phyloP scores from a whole-genome alignment of 2,797 vertebrate species.

The Falco concolor region DNA sequence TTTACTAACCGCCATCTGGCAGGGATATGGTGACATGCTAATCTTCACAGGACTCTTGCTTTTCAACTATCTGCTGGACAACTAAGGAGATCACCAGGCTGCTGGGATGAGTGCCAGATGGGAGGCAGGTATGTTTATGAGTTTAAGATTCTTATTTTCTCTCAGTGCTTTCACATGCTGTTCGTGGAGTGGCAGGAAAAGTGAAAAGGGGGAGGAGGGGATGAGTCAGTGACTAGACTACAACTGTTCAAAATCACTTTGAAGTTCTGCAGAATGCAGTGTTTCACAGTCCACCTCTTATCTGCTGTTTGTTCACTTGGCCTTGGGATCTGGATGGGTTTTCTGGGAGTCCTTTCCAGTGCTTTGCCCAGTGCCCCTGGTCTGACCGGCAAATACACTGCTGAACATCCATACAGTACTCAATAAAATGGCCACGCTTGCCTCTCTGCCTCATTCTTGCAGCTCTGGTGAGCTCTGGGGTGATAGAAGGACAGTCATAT shows the following conservation, averaged over 20 bases:
- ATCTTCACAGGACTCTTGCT: constrained; percentile 79
- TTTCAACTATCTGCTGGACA: constrained; percentile 77
- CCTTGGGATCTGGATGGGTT: neutral
- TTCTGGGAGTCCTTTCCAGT: neutral
- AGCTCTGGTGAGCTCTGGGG: neutral
- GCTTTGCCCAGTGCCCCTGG: neutral
- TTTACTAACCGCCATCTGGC: constrained; percentile 78
- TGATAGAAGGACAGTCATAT: neutral
- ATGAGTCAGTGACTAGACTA: constrained; percentile 42
- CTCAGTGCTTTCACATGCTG: constrained; percentile 70
- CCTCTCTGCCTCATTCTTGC: neutral
- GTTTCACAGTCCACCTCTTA: constrained; percentile 11
- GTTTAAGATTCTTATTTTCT: constrained; percentile 77
- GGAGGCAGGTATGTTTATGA: constrained; percentile 80
- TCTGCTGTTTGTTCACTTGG: neutral
- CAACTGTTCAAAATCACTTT: constrained; percentile 40
- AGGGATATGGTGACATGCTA: constrained; percentile 74
- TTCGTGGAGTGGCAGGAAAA: constrained; percentile 64
- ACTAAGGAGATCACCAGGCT: constrained; percentile 78
- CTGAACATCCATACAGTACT: neutral
- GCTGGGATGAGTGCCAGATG: constrained; percentile 75
- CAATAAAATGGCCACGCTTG: neutral
- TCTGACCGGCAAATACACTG: neutral
- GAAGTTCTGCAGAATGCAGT: constrained; percentile 28
- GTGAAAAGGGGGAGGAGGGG: constrained; percentile 43